Percentiles rank a stretch among this genome's conserved stretches.
Evolutionary conservation across 2,888 invertebrate genomes (phyloP).

Genomic region (Halictus ligatus): DNA sequence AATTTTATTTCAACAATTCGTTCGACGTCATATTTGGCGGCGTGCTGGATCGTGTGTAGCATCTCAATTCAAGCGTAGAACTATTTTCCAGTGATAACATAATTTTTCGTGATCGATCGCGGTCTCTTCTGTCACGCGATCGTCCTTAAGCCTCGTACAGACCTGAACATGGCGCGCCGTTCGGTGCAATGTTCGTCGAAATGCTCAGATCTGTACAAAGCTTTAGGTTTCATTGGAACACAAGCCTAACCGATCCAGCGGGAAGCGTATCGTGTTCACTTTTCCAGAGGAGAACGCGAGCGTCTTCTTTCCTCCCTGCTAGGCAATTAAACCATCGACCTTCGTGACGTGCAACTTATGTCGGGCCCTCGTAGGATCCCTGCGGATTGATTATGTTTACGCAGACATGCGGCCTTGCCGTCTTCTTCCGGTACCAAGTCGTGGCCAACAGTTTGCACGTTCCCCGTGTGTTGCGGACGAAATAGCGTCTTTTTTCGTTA

Average conservation of each 20-base stretch:
- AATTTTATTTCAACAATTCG: neutral
- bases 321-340: constrained; percentile 57
- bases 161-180: too few species aligned
- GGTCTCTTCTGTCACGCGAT: constrained; percentile 28
- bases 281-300: constrained; percentile 42
- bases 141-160: too few species aligned
- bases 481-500: too few species aligned
- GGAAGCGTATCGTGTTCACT: constrained; percentile 30
- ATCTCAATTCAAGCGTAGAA: neutral
- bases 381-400: neutral
- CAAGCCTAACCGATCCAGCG: constrained; percentile 2
- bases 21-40: neutral
- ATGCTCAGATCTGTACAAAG: too few species aligned
- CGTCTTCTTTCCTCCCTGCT: constrained; percentile 35
- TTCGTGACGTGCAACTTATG: constrained; percentile 43
- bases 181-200: too few species aligned
- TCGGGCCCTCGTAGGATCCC: neutral
- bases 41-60: neutral
- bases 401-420: neutral
- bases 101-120: constrained; percentile 51
- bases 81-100: neutral
- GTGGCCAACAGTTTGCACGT: neutral
- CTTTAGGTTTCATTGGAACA: constrained; percentile 44
- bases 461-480: too few species aligned
- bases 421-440: neutral